Percentiles rank a stretch among this genome's conserved stretches.
Evolutionary conservation across 2,888 invertebrate genomes (phyloP).

Genomic region (Holacanthella duospinosa): DNA sequence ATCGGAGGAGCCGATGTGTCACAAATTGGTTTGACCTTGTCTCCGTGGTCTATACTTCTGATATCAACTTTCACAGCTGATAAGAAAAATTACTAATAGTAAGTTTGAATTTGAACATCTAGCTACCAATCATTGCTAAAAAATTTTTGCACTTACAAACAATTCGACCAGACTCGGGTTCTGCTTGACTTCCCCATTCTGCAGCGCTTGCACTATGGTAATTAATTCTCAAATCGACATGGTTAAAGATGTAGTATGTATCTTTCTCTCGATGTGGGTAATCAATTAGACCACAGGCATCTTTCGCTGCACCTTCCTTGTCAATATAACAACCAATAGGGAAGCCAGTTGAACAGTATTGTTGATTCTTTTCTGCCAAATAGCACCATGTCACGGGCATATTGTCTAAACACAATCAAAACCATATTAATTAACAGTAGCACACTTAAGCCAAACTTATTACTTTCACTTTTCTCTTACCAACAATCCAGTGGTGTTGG

Average conservation of each 20-base stretch:
- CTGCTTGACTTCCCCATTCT: constrained; percentile 72
- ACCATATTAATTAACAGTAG: constrained; percentile 6
- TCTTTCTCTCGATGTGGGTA: constrained; percentile 42
- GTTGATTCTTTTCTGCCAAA: constrained; percentile 46
- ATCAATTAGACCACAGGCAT: constrained; percentile 38
- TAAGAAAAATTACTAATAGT: constrained; percentile 25
- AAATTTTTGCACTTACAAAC: constrained; percentile 44
- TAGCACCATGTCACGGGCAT: constrained; percentile 99
- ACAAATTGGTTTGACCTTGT: constrained; percentile 37
- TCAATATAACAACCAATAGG: constrained; percentile 71
- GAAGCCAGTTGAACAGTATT: constrained; percentile 88
- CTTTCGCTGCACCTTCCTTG: constrained; percentile 43
- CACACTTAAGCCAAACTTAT: constrained; percentile 8
- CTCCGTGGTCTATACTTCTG: constrained; percentile 47
- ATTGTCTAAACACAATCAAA: constrained; percentile 57
- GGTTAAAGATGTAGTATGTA: constrained; percentile 88
- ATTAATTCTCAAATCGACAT: constrained; percentile 83
- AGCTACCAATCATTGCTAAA: neutral
- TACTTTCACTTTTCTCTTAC: constrained; percentile 40
- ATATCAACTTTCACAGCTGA: constrained; percentile 48
- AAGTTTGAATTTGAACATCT: neutral
- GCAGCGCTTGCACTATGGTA: constrained; percentile 82
- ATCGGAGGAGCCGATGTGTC: constrained; percentile 51
- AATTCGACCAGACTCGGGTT: constrained; percentile 77
- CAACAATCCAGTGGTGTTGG: constrained; percentile 94